phyloP scores from a whole-genome alignment of 2,888 invertebrate genomes.

The Cancer borealis region DNA sequence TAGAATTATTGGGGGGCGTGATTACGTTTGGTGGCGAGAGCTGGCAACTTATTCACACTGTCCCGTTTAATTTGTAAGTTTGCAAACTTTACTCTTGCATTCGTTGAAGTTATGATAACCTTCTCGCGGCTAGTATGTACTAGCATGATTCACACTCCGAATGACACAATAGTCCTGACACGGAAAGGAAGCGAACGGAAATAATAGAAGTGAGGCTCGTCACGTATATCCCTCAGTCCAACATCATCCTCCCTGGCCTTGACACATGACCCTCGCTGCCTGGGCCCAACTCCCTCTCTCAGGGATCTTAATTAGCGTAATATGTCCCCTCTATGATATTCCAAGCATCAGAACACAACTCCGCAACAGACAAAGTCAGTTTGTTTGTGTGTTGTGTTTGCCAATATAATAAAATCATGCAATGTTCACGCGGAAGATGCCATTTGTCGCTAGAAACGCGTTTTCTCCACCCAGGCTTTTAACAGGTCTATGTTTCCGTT shows the following conservation, averaged over 20 bases:
- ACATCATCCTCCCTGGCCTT: constrained; percentile 61
- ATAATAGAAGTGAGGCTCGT: constrained; percentile 49
- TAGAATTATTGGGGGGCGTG: constrained; percentile 16
- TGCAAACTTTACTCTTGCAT: constrained; percentile 62
- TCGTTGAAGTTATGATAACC: constrained; percentile 58
- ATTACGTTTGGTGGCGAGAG: constrained; percentile 56
- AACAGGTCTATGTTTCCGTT: too few relatives aligned
- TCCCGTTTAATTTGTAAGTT: constrained; percentile 70
- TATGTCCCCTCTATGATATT: constrained; percentile 3
- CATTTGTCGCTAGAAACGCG: constrained; percentile 41
- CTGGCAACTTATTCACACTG: constrained; percentile 60
- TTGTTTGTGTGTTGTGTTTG: constrained; percentile 74
- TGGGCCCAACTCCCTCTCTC: constrained; percentile 38
- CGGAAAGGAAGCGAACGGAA: constrained; percentile 1
- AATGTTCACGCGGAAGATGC: constrained; percentile 67
- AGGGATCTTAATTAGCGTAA: constrained; percentile 14
- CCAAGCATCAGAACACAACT: constrained; percentile 58
- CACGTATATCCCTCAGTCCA: constrained; percentile 50
- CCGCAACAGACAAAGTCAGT: constrained; percentile 74
- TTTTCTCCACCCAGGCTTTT: constrained; percentile 4
- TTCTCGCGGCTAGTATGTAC: constrained; percentile 48
- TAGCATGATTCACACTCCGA: not conserved
- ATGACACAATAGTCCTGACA: not conserved
- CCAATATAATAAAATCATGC: constrained; percentile 74
- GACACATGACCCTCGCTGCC: constrained; percentile 61